phyloP scores from a whole-genome alignment of 2,797 vertebrate species.

The Garrulus glandarius region DNA sequence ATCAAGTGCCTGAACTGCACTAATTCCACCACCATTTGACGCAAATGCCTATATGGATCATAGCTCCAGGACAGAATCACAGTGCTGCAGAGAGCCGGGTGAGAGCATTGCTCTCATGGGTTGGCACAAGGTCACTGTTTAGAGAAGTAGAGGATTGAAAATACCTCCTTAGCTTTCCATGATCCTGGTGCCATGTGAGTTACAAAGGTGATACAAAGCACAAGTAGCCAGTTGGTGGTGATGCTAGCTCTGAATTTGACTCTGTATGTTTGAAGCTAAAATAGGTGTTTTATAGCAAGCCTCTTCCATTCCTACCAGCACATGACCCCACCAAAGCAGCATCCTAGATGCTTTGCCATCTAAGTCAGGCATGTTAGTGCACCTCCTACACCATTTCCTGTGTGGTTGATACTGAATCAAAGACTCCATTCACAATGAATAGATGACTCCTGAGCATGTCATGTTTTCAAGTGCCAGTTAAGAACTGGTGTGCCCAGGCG shows the following conservation, averaged over 20 bases:
- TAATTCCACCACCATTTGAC: background rate
- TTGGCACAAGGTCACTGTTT: background rate
- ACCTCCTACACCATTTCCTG: constrained; percentile 61
- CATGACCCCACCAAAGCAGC: background rate
- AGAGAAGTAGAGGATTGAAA: background rate
- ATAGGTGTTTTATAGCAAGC: background rate
- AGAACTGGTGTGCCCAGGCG: background rate
- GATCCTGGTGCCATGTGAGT: background rate
- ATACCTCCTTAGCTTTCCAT: background rate
- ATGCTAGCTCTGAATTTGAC: background rate
- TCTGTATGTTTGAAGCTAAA: background rate
- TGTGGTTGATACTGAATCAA: constrained; percentile 64
- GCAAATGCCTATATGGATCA: background rate
- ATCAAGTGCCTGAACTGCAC: background rate
- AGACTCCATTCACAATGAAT: constrained; percentile 62
- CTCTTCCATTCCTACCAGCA: background rate
- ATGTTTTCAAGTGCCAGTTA: constrained; percentile 37
- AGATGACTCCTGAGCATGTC: constrained; percentile 7
- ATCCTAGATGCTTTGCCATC: constrained; percentile 37
- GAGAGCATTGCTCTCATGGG: background rate
- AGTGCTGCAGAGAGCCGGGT: rapidly evolving
- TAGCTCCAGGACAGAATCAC: background rate
- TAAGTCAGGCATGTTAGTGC: constrained; percentile 52
- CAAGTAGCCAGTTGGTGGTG: background rate
- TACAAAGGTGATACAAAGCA: background rate